A percentile compares a stretch with the other conserved stretches of the same genome.
phyloP scores from a whole-genome alignment of 2,888 invertebrate species.

The Plebejus anna region DNA sequence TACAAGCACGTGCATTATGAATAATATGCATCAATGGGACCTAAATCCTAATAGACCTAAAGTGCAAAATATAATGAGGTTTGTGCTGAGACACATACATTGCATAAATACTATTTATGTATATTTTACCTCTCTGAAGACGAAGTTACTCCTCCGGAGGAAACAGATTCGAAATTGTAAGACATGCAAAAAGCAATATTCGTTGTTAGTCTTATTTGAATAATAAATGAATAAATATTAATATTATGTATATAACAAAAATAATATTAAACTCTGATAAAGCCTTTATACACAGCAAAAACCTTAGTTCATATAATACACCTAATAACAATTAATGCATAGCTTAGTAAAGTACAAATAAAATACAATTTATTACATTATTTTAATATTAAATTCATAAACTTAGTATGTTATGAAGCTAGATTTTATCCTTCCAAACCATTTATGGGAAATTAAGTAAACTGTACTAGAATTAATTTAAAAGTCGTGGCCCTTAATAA shows the following conservation, averaged over 20 bases:
- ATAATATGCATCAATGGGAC: neutral
- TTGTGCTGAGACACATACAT: constrained; percentile 30
- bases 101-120: constrained; percentile 38
- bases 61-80: neutral
- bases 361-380: neutral
- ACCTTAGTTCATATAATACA: neutral
- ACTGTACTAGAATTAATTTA: neutral
- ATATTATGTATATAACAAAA: constrained; percentile 14
- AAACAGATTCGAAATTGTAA: constrained; percentile 84
- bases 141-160: constrained; percentile 82
- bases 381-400: neutral
- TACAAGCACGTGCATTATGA: neutral
- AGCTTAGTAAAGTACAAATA: neutral
- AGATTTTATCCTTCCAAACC: neutral
- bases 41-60: neutral
- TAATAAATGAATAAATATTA: constrained; percentile 15
- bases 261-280: neutral
- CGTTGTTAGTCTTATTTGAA: constrained; percentile 62
- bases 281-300: constrained; percentile 15
- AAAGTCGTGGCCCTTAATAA: neutral
- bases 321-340: neutral
- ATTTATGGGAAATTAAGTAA: neutral
- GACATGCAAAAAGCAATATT: constrained; percentile 83
- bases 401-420: neutral
- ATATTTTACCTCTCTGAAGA: constrained; percentile 78